phyloP scores from a whole-genome alignment of 2,113 vertebrate genomes.

The Cheilinus undulatus region DNA sequence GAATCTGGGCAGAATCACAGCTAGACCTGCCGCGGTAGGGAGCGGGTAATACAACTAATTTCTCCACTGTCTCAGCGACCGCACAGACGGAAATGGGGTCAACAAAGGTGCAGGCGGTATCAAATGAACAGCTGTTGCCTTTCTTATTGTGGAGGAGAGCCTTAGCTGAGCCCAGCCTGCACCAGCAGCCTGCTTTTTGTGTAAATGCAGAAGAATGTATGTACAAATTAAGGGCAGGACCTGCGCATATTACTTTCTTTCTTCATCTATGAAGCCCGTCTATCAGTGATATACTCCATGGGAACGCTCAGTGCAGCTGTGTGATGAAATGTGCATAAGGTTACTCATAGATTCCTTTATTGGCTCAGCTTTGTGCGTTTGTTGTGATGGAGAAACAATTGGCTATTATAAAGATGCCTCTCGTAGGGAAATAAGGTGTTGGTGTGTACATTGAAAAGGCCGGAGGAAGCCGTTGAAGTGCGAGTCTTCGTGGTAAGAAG shows the following conservation, averaged over 20 bases:
- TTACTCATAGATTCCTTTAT: conserved; percentile 75
- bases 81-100: conserved; percentile 94
- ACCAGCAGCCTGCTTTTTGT: conserved; percentile 55
- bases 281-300: conserved; percentile 57
- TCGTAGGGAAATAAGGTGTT: conserved; percentile 79
- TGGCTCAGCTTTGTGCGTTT: conserved; percentile 64
- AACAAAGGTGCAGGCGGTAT: conserved; percentile 90
- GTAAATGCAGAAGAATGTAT: conserved; percentile 83
- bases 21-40: conserved; percentile 89
- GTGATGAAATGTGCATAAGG: conserved; percentile 79
- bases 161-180: conserved; percentile 48
- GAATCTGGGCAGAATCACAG: conserved; percentile 99
- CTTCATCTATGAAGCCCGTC: conserved; percentile 70
- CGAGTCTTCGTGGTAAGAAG: conserved; percentile 60
- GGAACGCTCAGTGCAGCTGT: conserved; percentile 73
- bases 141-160: conserved; percentile 76
- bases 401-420: conserved; percentile 80
- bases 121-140: conserved; percentile 94
- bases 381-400: conserved; percentile 82
- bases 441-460: conserved; percentile 64
- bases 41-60: conserved; percentile 98
- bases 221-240: conserved; percentile 85
- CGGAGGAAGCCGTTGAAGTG: conserved; percentile 55
- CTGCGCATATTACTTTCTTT: conserved; percentile 80
- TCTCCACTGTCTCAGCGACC: conserved; percentile 91